Evolutionary conservation across 2,113 vertebrate genomes (phyloP).

Genomic region (Cercocebus atys): DNA sequence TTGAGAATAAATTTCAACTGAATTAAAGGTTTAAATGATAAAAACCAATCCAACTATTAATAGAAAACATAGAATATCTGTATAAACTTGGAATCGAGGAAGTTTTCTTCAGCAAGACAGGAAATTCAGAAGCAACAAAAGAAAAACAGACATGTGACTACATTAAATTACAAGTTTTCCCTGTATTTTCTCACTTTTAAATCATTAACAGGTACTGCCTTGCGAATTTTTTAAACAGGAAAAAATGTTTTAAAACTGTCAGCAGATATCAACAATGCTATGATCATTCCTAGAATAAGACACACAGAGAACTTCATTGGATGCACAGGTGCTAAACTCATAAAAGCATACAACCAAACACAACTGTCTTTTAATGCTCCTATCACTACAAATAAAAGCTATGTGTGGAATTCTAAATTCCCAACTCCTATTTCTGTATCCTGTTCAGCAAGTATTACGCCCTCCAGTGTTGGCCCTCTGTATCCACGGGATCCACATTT

Average conservation of each 20-base stretch:
- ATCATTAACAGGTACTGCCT: neutral
- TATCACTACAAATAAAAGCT: neutral
- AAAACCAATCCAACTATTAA: slow-evolving; percentile 14
- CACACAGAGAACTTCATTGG: neutral
- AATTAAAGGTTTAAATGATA: neutral
- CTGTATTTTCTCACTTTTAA: slow-evolving; percentile 18
- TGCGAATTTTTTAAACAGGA: neutral
- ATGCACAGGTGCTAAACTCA: neutral
- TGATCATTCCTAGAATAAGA: neutral
- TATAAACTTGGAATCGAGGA: neutral
- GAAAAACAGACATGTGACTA: neutral
- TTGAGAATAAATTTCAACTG: slow-evolving; percentile 18
- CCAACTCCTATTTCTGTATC: neutral
- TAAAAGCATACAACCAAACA: neutral
- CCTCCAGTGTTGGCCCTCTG: neutral
- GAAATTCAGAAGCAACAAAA: neutral
- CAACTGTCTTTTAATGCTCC: neutral
- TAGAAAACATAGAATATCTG: neutral
- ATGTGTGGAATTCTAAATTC: neutral
- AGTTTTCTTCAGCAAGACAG: neutral
- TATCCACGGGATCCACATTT: neutral
- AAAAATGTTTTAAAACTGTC: neutral
- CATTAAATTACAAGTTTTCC: neutral
- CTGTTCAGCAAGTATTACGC: neutral
- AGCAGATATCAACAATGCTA: neutral